Evolutionary conservation across 2,888 invertebrate species (phyloP), one percentile per base, ranked within the genome.

Genomic region (Cylloceria caligata): DNA sequence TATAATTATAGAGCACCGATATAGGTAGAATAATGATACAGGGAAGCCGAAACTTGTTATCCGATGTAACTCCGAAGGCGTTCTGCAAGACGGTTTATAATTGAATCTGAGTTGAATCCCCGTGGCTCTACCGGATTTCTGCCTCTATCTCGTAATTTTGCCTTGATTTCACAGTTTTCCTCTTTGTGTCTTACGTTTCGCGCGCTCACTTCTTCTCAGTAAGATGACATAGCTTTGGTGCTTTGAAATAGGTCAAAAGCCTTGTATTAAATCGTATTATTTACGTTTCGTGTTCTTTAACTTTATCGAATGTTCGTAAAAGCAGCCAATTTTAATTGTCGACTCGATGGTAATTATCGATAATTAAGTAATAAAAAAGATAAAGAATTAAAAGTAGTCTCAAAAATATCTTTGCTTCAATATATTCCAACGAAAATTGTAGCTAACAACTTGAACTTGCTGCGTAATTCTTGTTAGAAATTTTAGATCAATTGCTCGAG

Each of bases 11-110:
- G 42, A 64, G 42, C 21, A 3, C 1, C n/a, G 6, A 64, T 36
- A 62, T 24, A 24, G 21, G 39, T 64, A 42, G 24, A 42, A 39
- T 13, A 13, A 13, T 6, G 62, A 39, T 21, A 42, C 21, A 11
- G 24, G 11, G 24, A 64, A 64, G 42, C 42, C 64, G 42, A 64
- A 64, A 42, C 64, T 64, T 4, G 42, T 42, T 39, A 39, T 64
- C 64, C 42, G 13, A 64, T 64, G 64, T 64, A 64, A 64, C 64
- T 64, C 42, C 64, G 19, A 64, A 68, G 24, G 45, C 52, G 39
- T 68, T 52, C 52, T 34, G 39, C 34, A 39, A 68, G 49, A 36
- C 52, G 64, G 64, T 68, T 68, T 68, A 52, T 52, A 68, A 68
- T 68, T 68, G 36, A 68, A 52, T 52, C 52, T 52, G 24, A 39